phyloP scores from a whole-genome alignment of 2,888 invertebrate genomes.

The Nasonia oneida region DNA sequence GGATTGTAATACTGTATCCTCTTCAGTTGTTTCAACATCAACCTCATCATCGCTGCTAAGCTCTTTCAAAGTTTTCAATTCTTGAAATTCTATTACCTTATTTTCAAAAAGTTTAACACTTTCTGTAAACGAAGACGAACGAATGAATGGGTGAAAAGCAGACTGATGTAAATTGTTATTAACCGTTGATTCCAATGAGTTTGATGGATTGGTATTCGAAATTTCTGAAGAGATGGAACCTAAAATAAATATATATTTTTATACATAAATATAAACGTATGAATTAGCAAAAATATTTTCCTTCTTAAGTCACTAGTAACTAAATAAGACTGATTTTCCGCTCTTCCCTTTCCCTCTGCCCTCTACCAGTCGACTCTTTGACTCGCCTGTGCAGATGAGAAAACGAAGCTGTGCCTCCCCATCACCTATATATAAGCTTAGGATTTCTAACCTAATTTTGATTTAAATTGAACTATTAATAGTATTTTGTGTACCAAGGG shows the following conservation, averaged over 20 bases:
- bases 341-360: no score
- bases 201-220: constrained; percentile 65
- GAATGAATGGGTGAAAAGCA: constrained; percentile 82
- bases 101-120: constrained; percentile 70
- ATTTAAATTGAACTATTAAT: no score
- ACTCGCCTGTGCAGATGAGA: no score
- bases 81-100: constrained; percentile 71
- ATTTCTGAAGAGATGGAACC: background rate
- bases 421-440: no score
- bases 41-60: constrained; percentile 90
- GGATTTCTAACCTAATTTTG: no score
- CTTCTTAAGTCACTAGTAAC: no score
- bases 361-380: no score
- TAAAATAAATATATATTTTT: background rate
- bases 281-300: no score
- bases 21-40: constrained; percentile 93
- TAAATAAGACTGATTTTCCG: no score
- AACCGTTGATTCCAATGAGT: constrained; percentile 72
- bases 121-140: constrained; percentile 72
- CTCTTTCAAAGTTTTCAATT: constrained; percentile 78
- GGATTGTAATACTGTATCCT: constrained; percentile 80
- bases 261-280: no score
- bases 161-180: constrained; percentile 80
- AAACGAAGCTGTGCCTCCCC: no score
- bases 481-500: no score